These are phyloP conservation scores for Invenusta paracnida DNA, from an alignment of 2,888 invertebrate genomes.

Conservation along the genomic window DNA sequence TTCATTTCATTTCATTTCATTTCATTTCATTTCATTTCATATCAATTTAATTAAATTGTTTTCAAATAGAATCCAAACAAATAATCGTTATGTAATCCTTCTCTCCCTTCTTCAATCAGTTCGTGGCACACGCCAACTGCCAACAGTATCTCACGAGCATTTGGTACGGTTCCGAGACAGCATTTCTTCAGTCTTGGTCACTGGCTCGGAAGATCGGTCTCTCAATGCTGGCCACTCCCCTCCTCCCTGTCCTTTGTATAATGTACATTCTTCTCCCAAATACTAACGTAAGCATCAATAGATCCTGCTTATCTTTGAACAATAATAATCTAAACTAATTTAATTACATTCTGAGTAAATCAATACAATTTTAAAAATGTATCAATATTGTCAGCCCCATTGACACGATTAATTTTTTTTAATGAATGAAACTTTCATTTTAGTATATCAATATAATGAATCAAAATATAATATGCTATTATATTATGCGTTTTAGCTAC, in stretches of 20 bases:
- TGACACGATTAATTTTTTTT: too few species aligned
- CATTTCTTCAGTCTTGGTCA: slow-evolving; percentile 64
- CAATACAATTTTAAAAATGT: not conserved
- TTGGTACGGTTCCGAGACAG: slow-evolving; percentile 68
- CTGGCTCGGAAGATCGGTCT: slow-evolving; percentile 60
- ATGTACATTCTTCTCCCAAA: slow-evolving; percentile 58
- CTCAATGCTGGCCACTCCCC: slow-evolving; percentile 53
- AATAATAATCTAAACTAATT: not conserved
- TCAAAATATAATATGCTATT: too few species aligned
- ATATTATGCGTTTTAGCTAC: too few species aligned
- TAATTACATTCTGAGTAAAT: not conserved
- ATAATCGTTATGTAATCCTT: not conserved
- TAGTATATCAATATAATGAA: too few species aligned
- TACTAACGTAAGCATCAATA: slow-evolving; percentile 53
- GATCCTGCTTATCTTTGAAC: too few species aligned
- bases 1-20: too few species aligned
- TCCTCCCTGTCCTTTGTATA: slow-evolving; percentile 57
- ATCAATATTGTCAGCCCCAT: not conserved
- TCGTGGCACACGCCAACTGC: slow-evolving; percentile 72
- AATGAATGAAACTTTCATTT: too few species aligned
- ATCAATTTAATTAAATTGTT: too few species aligned
- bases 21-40: too few species aligned
- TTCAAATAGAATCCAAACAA: too few species aligned
- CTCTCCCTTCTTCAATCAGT: too few species aligned
- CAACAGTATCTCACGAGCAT: slow-evolving; percentile 69